Evolutionary conservation across 2,113 vertebrate species (phyloP).

Genomic region (Corydoras maculifer): DNA sequence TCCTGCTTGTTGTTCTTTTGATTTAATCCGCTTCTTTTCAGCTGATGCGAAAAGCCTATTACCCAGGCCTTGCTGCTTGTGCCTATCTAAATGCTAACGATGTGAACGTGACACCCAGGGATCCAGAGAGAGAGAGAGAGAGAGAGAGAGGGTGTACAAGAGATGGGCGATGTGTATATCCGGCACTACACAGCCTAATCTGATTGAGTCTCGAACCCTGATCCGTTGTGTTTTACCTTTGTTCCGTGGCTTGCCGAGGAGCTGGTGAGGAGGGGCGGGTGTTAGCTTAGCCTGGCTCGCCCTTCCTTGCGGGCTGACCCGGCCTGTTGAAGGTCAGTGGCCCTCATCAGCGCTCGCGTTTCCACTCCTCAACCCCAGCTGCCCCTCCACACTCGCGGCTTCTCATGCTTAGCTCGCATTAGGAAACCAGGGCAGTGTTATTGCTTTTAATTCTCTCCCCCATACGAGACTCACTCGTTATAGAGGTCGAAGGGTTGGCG

Average conservation of each 20-base stretch:
- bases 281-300: constrained; percentile 50
- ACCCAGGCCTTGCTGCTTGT: constrained; percentile 74
- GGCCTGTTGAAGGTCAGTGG: constrained; percentile 54
- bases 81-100: constrained; percentile 99
- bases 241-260: neutral
- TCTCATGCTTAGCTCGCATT: constrained; percentile 31
- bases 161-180: constrained; percentile 47
- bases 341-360: constrained; percentile 56
- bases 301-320: constrained; percentile 47
- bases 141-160: neutral
- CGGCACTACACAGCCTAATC: constrained; percentile 59
- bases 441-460: too few species aligned
- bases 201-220: constrained; percentile 57
- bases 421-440: too few species aligned
- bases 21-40: constrained; percentile 77
- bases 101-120: constrained; percentile 50
- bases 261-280: constrained; percentile 37
- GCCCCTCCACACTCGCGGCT: constrained; percentile 26
- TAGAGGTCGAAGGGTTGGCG: too few species aligned
- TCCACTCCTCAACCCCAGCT: constrained; percentile 40
- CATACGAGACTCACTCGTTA: too few species aligned
- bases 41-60: constrained; percentile 77
- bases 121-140: too few species aligned
- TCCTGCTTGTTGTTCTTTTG: constrained; percentile 65
- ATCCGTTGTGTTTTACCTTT: constrained; percentile 36